Base-by-base conservation (phyloP, 2,113 vertebrate genomes). In the Strigops habroptila region DNA sequence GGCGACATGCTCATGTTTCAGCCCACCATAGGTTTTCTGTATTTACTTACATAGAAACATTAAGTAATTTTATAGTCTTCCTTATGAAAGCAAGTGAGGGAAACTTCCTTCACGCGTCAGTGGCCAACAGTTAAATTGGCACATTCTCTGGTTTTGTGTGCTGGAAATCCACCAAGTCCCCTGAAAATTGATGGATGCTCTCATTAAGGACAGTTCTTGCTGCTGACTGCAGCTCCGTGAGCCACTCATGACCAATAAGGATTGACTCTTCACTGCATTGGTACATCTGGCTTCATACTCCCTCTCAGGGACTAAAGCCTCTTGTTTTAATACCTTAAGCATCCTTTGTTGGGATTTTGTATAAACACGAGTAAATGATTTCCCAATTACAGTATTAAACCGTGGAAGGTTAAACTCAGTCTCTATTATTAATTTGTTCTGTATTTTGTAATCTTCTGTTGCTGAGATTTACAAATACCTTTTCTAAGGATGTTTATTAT, bases 381-480 rank as follows among this genome's bases (percentile, higher is more conserved):
- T 97, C 91, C 96, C 95, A 97, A 73, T 97, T 96, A 93, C 76
- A 41, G 51, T 62, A 53, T 96, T 86, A 95, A 95, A 86, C 92
- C 79, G 16, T 52, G 78, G 88, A 86, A 96, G 90, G 94, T 96
- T 81, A 73, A 92, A 88, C 71, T 3, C 71, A 37, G 55, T 52
- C 71, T 76, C 70, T 69, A 6, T 49, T 64, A 86, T 55, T 59
- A 59, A 78, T 96, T 96, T 93, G 80, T 65, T 79, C 85, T 76
- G 86, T 21, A 3, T 63, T 91, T 92, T 90, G 8, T 96, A 92
- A 92, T 95, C 90, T 89, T 48, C 60, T 31, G 9, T 69, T 68
- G 87, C 91, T 91, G 78, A 92, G 89, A 48, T 95, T 88, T 81
- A 82, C 88, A 91, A 93, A 90, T 87, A 73, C 78, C 65, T 86